A percentile compares a stretch with the other conserved stretches of the same genome.
Conservation (phyloP, 2,113 vertebrate species). For the Acinonyx jubatus region DNA sequence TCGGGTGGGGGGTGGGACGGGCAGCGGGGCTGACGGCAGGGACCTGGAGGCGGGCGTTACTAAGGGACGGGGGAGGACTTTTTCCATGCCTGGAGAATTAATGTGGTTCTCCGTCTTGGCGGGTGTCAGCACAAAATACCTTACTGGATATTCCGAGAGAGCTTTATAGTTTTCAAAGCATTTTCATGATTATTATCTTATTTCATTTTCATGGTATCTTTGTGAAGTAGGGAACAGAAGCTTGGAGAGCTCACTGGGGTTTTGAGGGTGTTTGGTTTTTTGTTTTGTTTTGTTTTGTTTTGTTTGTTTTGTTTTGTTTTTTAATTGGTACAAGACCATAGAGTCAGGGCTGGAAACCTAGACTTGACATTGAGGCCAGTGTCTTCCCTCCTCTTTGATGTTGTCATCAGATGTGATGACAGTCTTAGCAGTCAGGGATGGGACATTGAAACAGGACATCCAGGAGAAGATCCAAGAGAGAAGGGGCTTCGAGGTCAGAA, state of each 20-base stretch:
- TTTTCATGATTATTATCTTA: neutral
- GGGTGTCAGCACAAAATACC: neutral
- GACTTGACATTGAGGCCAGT: neutral
- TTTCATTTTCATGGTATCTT: neutral
- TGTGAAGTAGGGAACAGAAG: neutral
- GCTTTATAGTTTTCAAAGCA: neutral
- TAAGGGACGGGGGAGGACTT: neutral
- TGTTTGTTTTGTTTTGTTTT: neutral
- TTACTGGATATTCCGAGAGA: neutral
- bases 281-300: neutral
- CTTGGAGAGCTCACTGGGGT: neutral
- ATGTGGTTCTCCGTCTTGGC: neutral
- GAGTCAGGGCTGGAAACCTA: neutral
- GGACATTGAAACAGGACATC: neutral
- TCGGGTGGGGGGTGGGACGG: fast-evolving
- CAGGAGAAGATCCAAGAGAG: neutral
- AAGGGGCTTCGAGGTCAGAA: neutral
- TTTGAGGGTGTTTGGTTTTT: neutral
- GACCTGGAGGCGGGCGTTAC: neutral
- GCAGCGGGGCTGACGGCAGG: fast-evolving
- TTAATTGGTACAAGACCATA: neutral
- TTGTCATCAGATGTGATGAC: neutral
- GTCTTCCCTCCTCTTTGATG: neutral
- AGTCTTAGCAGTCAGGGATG: neutral
- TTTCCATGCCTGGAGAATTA: neutral